Conservation (phyloP, 2,113 vertebrate species). For the Colossoma macropomum region DNA sequence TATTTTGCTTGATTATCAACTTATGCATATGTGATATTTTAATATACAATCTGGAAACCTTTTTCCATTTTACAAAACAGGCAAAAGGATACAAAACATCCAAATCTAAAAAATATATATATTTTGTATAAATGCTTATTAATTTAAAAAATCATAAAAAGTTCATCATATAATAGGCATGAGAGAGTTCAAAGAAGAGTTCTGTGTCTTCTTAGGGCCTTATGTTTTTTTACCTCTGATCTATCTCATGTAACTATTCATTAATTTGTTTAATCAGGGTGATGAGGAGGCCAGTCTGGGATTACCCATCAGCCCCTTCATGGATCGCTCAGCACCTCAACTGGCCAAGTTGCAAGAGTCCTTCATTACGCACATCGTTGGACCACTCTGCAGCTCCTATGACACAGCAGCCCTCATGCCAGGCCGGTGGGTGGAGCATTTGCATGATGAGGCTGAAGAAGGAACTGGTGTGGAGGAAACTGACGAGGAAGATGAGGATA, state of each 20-base stretch:
- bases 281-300: slow-evolving; percentile 95
- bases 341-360: slow-evolving; percentile 97
- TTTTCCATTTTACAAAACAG: too few relatives aligned
- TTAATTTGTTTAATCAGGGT: slow-evolving; percentile 75
- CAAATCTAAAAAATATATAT: too few relatives aligned
- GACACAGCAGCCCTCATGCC: slow-evolving; percentile 92
- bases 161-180: too few relatives aligned
- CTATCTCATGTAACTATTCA: not conserved
- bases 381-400: slow-evolving; percentile 94
- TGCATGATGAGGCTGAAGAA: slow-evolving; percentile 69
- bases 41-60: too few relatives aligned
- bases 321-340: slow-evolving; percentile 96
- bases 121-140: too few relatives aligned
- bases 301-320: slow-evolving; percentile 95
- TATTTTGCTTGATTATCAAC: too few relatives aligned
- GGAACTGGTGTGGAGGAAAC: slow-evolving; percentile 70
- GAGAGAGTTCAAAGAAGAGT: too few relatives aligned
- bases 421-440: slow-evolving; percentile 89
- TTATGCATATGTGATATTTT: too few relatives aligned
- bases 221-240: not conserved
- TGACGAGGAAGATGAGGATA: slow-evolving; percentile 72
- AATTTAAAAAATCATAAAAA: too few relatives aligned
- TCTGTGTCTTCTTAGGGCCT: not conserved
- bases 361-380: slow-evolving; percentile 98
- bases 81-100: too few relatives aligned